A percentile compares a stretch with the other conserved stretches of the same genome.
Evolutionary conservation across 2,888 invertebrate species (phyloP).

Genomic region (Beris morrisii): DNA sequence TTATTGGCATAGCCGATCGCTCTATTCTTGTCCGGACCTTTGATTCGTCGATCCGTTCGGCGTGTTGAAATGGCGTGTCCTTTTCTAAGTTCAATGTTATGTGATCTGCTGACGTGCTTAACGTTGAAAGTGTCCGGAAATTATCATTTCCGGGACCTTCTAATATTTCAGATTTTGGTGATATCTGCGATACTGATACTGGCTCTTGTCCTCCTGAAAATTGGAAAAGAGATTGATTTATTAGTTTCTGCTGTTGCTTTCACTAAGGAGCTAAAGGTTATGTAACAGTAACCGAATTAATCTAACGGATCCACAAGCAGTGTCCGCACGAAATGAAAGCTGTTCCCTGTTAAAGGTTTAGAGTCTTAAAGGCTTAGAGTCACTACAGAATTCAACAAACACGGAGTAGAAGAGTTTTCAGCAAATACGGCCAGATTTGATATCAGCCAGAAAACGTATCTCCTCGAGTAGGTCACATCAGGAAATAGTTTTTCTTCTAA

Average conservation of each 20-base stretch:
- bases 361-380: too few relatives aligned
- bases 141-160: constrained; percentile 28
- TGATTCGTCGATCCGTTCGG: constrained; percentile 45
- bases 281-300: too few relatives aligned
- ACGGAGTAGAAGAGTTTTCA: too few relatives aligned
- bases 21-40: constrained; percentile 57
- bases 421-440: too few relatives aligned
- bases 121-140: constrained; percentile 5
- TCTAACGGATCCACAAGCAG: too few relatives aligned
- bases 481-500: too few relatives aligned
- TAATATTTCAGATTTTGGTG: constrained; percentile 63
- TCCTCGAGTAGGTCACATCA: too few relatives aligned
- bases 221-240: neutral
- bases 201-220: constrained; percentile 26
- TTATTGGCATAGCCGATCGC: constrained; percentile 62
- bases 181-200: constrained; percentile 63
- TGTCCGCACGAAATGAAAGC: too few relatives aligned
- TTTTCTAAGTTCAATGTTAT: constrained; percentile 49
- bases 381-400: too few relatives aligned
- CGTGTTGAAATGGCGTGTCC: constrained; percentile 45
- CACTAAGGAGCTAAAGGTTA: too few relatives aligned
- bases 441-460: too few relatives aligned
- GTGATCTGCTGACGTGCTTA: constrained; percentile 22
- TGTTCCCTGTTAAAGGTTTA: too few relatives aligned
- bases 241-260: neutral